A percentile compares a stretch with the other conserved stretches of the same genome.
Conservation (phyloP, 1,140 invertebrate genomes). For the Drosophila takahashii region DNA sequence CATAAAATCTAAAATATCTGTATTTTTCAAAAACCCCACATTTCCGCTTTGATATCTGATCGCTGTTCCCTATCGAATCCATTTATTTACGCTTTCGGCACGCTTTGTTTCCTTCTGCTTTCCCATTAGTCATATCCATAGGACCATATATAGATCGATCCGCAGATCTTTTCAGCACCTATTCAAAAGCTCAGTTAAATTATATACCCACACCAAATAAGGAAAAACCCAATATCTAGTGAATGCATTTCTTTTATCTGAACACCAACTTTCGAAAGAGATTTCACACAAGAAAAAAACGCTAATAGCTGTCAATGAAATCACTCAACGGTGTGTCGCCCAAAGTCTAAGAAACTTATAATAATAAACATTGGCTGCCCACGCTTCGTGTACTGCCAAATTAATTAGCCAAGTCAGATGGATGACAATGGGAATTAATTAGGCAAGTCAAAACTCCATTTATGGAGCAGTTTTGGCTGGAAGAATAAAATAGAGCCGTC, state of each 20-base stretch:
- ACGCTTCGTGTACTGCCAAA: slow-evolving; percentile 52
- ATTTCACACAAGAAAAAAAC: slow-evolving; percentile 19
- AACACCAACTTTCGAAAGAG: slow-evolving; percentile 35
- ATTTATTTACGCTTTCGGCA: slow-evolving; percentile 38
- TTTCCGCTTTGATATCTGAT: not conserved
- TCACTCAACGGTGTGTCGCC: slow-evolving; percentile 20
- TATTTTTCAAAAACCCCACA: not conserved
- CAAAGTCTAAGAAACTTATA: slow-evolving; percentile 3
- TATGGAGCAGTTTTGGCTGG: slow-evolving; percentile 12
- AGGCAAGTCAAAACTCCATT: slow-evolving; percentile 46
- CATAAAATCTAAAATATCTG: not conserved
- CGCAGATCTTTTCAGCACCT: slow-evolving; percentile 31
- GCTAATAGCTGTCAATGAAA: slow-evolving; percentile 48
- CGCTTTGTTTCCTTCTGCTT: slow-evolving; percentile 24
- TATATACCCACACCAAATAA: slow-evolving; percentile 14
- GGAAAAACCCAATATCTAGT: slow-evolving; percentile 10
- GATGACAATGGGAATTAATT: slow-evolving; percentile 67
- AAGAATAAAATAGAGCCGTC: slow-evolving; percentile 21
- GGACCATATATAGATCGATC: slow-evolving; percentile 27
- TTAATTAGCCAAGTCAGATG: slow-evolving; percentile 60
- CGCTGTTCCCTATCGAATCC: slow-evolving; percentile 3
- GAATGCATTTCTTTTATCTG: slow-evolving; percentile 19
- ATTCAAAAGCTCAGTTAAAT: slow-evolving; percentile 27
- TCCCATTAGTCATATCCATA: slow-evolving; percentile 30
- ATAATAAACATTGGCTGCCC: slow-evolving; percentile 20